Percentiles rank a stretch among this genome's conserved stretches.
Conservation (phyloP, 2,888 invertebrate genomes). For the Drosophila mulleri region DNA sequence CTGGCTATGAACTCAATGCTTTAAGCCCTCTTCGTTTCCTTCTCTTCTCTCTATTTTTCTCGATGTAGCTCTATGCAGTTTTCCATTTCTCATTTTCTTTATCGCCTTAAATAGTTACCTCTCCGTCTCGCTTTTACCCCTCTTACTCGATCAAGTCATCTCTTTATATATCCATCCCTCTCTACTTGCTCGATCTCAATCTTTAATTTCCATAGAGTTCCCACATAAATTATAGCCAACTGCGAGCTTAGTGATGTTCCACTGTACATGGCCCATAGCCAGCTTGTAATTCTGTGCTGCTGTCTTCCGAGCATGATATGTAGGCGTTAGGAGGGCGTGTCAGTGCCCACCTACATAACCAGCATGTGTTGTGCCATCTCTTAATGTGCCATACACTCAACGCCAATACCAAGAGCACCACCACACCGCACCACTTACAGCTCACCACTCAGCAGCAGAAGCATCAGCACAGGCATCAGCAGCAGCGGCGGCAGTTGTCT, state of each 20-base stretch:
- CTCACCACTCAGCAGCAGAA: slow-evolving; percentile 8
- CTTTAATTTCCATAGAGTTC: neutral
- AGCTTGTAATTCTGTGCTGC: slow-evolving; percentile 16
- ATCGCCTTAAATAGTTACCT: too few species aligned
- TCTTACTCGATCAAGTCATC: too few species aligned
- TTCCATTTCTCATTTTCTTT: too few species aligned
- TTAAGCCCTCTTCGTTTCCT: too few species aligned
- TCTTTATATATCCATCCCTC: too few species aligned
- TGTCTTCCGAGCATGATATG: slow-evolving; percentile 30
- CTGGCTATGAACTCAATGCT: neutral
- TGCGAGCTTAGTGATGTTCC: neutral
- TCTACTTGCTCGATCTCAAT: too few species aligned
- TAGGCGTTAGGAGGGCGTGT: slow-evolving; percentile 33
- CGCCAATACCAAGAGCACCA: slow-evolving; percentile 24
- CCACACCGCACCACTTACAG: neutral
- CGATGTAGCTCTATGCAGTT: too few species aligned
- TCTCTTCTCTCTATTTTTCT: too few species aligned
- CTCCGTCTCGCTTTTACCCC: too few species aligned
- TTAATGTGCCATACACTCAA: slow-evolving; percentile 68
- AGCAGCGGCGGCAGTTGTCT: slow-evolving; percentile 15
- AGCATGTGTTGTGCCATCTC: slow-evolving; percentile 58
- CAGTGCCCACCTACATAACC: slow-evolving; percentile 43
- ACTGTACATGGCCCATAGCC: slow-evolving; percentile 16
- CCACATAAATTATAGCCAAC: neutral
- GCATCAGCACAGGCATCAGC: neutral